A percentile compares a stretch with the other conserved stretches of the same genome.
Evolutionary conservation across 2,888 invertebrate species (phyloP).

Genomic region (Mechanitis messenoides): DNA sequence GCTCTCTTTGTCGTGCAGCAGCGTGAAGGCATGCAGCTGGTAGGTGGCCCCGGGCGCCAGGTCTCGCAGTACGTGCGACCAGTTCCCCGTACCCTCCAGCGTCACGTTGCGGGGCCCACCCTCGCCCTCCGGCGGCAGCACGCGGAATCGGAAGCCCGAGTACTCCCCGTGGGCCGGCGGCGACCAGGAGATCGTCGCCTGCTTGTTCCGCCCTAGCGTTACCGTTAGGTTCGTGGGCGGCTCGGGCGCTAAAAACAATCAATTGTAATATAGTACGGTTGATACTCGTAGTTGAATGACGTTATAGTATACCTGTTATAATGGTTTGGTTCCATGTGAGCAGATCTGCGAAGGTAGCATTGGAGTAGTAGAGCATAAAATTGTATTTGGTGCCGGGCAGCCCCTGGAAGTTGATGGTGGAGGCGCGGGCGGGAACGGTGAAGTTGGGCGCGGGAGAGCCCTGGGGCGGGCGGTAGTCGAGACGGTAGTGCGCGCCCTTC

Average conservation of each 20-base stretch:
- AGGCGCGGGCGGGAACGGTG: slow-evolving; percentile 88
- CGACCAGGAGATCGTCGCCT: slow-evolving; percentile 90
- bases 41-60: slow-evolving; percentile 93
- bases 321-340: slow-evolving; percentile 95
- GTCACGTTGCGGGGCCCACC: slow-evolving; percentile 79
- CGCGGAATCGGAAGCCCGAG: slow-evolving; percentile 85
- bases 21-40: slow-evolving; percentile 92
- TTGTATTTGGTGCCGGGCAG: slow-evolving; percentile 94
- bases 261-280: no score
- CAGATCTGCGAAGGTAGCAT: slow-evolving; percentile 88
- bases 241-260: slow-evolving; percentile 83
- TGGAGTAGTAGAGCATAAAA: slow-evolving; percentile 94
- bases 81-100: slow-evolving; percentile 78
- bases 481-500: slow-evolving; percentile 87
- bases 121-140: slow-evolving; percentile 75
- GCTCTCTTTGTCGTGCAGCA: slow-evolving; percentile 93
- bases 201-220: slow-evolving; percentile 87
- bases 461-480: slow-evolving; percentile 91
- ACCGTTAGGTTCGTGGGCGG: slow-evolving; percentile 93
- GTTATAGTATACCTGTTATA: slow-evolving; percentile 81
- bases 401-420: slow-evolving; percentile 92
- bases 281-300: no score
- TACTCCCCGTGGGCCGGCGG: slow-evolving; percentile 90
- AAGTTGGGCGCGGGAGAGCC: slow-evolving; percentile 91
- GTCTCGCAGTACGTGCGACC: slow-evolving; percentile 86